Base-by-base conservation (phyloP, 2,888 invertebrate species). In the Crocallis elinguaria region DNA sequence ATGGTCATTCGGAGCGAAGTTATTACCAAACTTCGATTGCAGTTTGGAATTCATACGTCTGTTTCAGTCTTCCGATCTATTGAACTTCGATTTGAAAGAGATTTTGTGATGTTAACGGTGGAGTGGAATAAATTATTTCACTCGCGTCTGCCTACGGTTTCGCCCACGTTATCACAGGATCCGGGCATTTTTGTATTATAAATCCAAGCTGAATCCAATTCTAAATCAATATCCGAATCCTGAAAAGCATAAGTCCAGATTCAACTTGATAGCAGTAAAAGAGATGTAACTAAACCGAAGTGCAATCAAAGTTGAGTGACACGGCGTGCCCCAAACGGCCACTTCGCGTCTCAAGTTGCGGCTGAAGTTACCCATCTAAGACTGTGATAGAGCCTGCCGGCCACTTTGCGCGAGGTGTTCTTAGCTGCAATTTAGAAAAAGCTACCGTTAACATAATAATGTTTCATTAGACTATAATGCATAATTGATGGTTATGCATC, bases 251-350 rank as follows among this genome's bases (percentile, higher is more conserved):
- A 36, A 45, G 46, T 48, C 21, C 17, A 12, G 41, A 29, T 12
- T 7, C 17, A 48, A 43, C 36, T 38, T 21, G 30, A 42, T 32
- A 36, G 45, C 21, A 45, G 30, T 52, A 39, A 55, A 58, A 42
- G 44, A 42, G 55, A 49, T 43, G 57, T 57, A 60, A 52, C 50
- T 49, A 55, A 38, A 45, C 53, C 49, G 45, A 57, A 61, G 38
- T 49, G 62, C 61, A 62, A 63, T 64, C 57, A 43, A 63, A 63
- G 55, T 57, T 57, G 44, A 51, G 46, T 42, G 55, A 62, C 57
- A 49, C 62, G 63, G 64, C 64, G 57, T 69, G 67, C 63, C 36
- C 50, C 8, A 41, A 67, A 70, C 56, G 60, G 65, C 60, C 53
- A 60, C 57, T 67, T 60, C 27, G n/a, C 7, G 27, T 9, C 3